Percentiles rank a stretch among this genome's conserved stretches.
These are phyloP conservation scores for Nanorana parkeri DNA, from an alignment of 2,113 vertebrate species.

Conservation along the genomic window DNA sequence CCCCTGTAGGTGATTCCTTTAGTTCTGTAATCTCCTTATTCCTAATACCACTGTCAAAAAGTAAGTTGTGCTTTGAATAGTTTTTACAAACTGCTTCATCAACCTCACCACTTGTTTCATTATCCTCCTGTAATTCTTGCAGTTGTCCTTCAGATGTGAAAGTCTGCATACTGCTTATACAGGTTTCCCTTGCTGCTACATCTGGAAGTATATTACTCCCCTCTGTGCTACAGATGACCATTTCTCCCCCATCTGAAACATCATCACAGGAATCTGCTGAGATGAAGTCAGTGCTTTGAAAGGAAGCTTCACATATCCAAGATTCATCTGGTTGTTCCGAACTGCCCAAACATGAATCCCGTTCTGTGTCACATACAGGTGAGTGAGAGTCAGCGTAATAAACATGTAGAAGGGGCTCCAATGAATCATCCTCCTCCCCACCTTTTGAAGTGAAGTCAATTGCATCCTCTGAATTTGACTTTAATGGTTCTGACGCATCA, in stretches of 20 bases:
- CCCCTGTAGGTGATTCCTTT: neutral
- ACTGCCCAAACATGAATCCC: slow-evolving; percentile 17
- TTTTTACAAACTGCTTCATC: neutral
- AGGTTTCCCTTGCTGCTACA: neutral
- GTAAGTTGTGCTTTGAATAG: neutral
- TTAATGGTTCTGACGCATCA: neutral
- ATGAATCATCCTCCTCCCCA: neutral
- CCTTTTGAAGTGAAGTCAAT: neutral
- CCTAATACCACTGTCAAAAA: neutral
- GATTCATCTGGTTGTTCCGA: slow-evolving; percentile 11
- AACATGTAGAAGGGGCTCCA: neutral
- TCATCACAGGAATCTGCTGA: slow-evolving; percentile 1
- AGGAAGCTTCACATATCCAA: slow-evolving; percentile 1
- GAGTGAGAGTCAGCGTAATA: neutral
- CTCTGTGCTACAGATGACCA: neutral
- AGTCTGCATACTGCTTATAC: neutral
- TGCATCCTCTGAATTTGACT: neutral
- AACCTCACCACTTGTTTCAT: neutral
- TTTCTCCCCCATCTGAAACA: slow-evolving; percentile 9
- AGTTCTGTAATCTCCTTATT: neutral
- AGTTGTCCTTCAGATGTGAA: slow-evolving; percentile 3
- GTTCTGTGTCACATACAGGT: neutral
- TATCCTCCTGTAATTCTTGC: neutral
- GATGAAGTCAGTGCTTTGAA: slow-evolving; percentile 16
- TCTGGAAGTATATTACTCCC: neutral